Conservation (phyloP, 2,113 vertebrate species). For the Elgaria multicarinata region DNA sequence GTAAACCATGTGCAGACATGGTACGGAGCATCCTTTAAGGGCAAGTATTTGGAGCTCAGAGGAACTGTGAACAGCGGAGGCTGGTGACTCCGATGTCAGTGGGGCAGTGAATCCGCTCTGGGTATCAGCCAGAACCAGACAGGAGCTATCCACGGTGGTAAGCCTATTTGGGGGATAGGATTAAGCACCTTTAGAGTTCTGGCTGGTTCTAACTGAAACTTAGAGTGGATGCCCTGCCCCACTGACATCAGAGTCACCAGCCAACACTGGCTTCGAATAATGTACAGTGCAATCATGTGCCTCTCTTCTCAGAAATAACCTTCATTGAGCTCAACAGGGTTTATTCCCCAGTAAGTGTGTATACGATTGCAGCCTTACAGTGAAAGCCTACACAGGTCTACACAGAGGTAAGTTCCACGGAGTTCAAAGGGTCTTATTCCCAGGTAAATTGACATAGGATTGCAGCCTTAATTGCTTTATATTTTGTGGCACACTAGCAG, state of each 20-base stretch:
- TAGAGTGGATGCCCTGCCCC: no score
- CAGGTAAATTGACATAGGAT: not conserved
- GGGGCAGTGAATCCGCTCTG: no score
- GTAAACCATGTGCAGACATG: not conserved
- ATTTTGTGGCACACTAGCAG: not conserved
- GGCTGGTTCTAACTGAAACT: no score
- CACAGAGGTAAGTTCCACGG: not conserved
- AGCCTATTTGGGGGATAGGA: no score
- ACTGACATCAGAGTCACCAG: no score
- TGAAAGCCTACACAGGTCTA: not conserved
- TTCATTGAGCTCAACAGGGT: not conserved
- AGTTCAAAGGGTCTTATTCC: not conserved
- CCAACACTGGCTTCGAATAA: not conserved
- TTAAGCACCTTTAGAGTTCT: no score
- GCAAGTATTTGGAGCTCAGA: not conserved
- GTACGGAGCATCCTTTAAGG: not conserved
- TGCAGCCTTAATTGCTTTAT: not conserved
- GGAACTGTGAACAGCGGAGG: no score
- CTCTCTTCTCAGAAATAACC: not conserved
- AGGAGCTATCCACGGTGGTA: no score
- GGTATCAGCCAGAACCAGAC: no score
- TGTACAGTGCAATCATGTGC: not conserved
- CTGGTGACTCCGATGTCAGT: no score
- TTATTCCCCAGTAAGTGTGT: not conserved
- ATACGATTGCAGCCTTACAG: not conserved